These are phyloP conservation scores for Acyrthosiphon pisum DNA, from an alignment of 1,140 invertebrate genomes.

Conservation along the genomic window DNA sequence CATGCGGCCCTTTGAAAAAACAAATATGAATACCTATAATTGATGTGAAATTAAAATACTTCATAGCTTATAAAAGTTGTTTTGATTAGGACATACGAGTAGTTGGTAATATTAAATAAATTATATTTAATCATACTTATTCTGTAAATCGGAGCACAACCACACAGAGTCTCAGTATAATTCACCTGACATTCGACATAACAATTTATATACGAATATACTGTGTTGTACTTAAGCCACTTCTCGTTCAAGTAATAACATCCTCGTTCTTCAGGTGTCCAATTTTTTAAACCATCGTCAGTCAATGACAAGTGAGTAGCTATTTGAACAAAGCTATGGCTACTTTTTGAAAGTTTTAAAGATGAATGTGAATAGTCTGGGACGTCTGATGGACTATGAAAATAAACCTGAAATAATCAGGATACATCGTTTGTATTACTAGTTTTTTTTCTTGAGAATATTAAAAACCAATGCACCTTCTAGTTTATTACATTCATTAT, in stretches of 20 bases:
- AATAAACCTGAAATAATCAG: constrained; percentile 18
- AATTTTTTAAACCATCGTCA: background rate
- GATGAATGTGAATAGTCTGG: constrained; percentile 39
- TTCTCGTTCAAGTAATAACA: constrained; percentile 44
- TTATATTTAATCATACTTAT: constrained; percentile 1
- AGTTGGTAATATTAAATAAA: background rate
- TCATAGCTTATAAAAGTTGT: background rate
- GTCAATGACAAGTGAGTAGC: background rate
- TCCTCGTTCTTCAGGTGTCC: constrained; percentile 29
- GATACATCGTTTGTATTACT: no score
- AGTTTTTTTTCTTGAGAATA: background rate
- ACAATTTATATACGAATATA: constrained; percentile 40
- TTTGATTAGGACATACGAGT: background rate
- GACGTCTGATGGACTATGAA: constrained; percentile 35
- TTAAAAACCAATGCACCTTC: background rate
- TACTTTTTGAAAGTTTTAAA: constrained; percentile 18
- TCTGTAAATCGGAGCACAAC: background rate
- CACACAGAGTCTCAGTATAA: background rate
- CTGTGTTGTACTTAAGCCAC: constrained; percentile 9
- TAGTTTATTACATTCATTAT: background rate
- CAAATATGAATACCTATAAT: background rate
- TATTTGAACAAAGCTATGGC: constrained; percentile 14
- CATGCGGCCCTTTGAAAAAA: background rate
- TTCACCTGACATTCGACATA: constrained; percentile 47
- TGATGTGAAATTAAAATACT: background rate